Percentiles rank a stretch among this genome's conserved stretches.
These are phyloP conservation scores for Xanthia icteritia DNA, from an alignment of 2,888 invertebrate genomes.

Conservation along the genomic window DNA sequence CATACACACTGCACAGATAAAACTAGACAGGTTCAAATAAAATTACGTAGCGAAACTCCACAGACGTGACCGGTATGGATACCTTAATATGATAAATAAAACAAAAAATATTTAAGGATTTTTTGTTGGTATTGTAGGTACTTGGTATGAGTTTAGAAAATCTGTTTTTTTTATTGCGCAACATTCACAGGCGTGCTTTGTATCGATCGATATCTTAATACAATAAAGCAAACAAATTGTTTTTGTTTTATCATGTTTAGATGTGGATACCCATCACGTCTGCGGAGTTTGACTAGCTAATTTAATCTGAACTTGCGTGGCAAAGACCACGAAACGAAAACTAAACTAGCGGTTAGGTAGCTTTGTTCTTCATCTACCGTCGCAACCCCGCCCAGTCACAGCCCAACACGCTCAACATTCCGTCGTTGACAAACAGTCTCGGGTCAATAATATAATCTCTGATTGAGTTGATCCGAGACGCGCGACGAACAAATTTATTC, in stretches of 20 bases:
- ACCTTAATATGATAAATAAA: neutral
- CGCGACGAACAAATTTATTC: conserved; percentile 51
- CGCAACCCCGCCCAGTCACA: neutral
- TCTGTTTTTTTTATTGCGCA: too few species aligned
- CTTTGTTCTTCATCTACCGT: too few species aligned
- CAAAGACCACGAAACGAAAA: neutral
- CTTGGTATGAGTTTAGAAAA: too few species aligned
- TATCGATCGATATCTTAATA: neutral
- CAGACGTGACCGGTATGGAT: neutral
- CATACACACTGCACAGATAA: neutral
- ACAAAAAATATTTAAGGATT: neutral
- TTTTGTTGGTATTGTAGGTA: too few species aligned
- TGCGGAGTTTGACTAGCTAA: neutral
- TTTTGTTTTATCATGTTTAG: neutral
- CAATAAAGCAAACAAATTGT: neutral
- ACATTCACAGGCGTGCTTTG: neutral
- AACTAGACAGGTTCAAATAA: neutral
- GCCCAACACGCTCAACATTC: neutral
- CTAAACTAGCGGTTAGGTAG: too few species aligned
- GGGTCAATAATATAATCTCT: conserved; percentile 20
- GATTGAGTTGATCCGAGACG: conserved; percentile 35
- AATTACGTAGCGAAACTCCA: too few species aligned
- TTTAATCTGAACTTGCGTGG: neutral
- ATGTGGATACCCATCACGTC: neutral
- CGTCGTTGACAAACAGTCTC: conserved; percentile 6